Conservation (phyloP, 2,888 invertebrate genomes). For the Pristionchus fissidentatus region DNA sequence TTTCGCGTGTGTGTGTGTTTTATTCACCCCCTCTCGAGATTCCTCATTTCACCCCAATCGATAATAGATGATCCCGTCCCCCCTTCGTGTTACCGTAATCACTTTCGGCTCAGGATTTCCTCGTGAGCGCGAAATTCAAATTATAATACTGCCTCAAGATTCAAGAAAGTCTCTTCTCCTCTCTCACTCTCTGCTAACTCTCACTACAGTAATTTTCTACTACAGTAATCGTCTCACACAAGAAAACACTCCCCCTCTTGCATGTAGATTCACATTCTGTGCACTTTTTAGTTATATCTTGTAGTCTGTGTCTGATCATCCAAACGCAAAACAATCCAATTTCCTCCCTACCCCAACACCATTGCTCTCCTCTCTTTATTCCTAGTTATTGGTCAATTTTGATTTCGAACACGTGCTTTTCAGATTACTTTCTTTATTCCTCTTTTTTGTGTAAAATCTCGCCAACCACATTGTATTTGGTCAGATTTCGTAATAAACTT, state of each 20-base stretch:
- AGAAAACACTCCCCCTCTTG: neutral
- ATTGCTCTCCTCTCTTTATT: neutral
- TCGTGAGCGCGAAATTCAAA: conserved; percentile 35
- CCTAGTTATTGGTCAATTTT: conserved; percentile 39
- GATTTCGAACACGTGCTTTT: conserved; percentile 40
- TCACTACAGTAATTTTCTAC: neutral
- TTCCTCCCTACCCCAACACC: neutral
- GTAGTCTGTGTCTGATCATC: conserved; percentile 5
- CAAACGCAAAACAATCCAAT: too few relatives aligned
- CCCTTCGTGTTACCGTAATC: conserved; percentile 34
- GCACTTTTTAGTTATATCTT: neutral
- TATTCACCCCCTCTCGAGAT: neutral
- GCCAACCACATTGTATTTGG: conserved; percentile 36
- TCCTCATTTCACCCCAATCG: conserved; percentile 30
- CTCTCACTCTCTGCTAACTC: neutral
- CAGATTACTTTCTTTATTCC: conserved; percentile 15
- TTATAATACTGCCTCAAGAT: conserved; percentile 20
- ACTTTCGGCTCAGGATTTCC: conserved; percentile 34
- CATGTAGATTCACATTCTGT: conserved; percentile 10
- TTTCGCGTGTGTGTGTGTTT: conserved; percentile 26
- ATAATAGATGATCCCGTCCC: conserved; percentile 23
- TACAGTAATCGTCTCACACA: neutral
- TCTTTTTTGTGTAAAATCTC: conserved; percentile 25
- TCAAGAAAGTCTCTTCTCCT: conserved; percentile 35
- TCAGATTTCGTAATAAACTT: conserved; percentile 36